phyloP scores from a whole-genome alignment of 2,797 vertebrate species.

The Tapera naevia region DNA sequence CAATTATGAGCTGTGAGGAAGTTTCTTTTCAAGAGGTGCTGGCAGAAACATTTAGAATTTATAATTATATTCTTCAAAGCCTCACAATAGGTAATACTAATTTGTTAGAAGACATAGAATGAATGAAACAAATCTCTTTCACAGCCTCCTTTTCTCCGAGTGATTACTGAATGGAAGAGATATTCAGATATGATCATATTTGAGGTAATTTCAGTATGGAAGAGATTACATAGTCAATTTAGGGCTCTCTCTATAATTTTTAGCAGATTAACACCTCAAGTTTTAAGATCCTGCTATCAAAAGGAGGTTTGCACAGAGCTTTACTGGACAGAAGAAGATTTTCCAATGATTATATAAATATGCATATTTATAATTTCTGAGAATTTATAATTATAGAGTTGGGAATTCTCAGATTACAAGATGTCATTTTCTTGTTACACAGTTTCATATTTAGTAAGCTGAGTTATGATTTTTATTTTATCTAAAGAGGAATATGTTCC shows the following conservation, averaged over 20 bases:
- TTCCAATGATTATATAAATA: neutral
- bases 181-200: neutral
- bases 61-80: constrained; percentile 40
- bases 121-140: neutral
- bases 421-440: neutral
- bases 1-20: constrained; percentile 12
- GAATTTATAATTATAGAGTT: neutral
- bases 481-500: neutral
- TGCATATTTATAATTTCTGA: neutral
- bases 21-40: neutral
- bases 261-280: neutral
- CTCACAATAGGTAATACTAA: neutral
- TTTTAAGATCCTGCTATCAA: neutral
- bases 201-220: neutral
- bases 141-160: neutral
- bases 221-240: neutral
- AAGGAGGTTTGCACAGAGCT: neutral
- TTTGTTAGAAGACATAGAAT: neutral
- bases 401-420: neutral
- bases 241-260: neutral
- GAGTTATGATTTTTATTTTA: neutral
- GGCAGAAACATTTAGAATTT: constrained; percentile 11
- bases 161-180: neutral
- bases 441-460: neutral
- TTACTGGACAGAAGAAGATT: neutral